These are phyloP conservation scores for Dermolepida albohirtum DNA, from an alignment of 2,888 invertebrate genomes.

Conservation along the genomic window DNA sequence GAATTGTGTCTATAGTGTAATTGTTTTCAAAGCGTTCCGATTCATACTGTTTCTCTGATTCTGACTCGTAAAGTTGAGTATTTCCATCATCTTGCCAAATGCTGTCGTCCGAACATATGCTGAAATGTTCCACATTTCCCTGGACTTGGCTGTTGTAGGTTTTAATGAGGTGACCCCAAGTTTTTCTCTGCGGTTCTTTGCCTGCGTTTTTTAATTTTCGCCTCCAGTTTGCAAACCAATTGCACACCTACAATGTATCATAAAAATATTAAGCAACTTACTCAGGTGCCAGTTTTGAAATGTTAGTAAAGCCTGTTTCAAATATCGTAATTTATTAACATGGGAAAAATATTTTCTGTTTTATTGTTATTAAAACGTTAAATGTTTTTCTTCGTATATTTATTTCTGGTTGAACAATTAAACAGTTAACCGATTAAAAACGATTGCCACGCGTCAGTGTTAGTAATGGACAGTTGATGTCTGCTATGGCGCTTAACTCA, in stretches of 20 bases:
- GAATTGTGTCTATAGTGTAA: constrained; percentile 52
- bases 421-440: no score
- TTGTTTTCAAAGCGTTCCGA: constrained; percentile 26
- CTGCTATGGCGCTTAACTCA: no score
- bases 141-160: constrained; percentile 80
- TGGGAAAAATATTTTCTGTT: no score
- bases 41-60: constrained; percentile 47
- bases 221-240: constrained; percentile 89
- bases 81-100: constrained; percentile 78
- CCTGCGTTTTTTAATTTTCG: constrained; percentile 82
- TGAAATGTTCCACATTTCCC: constrained; percentile 84
- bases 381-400: no score
- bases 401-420: no score
- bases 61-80: constrained; percentile 45
- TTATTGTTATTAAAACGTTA: no score
- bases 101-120: constrained; percentile 82
- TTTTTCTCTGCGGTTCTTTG: constrained; percentile 74
- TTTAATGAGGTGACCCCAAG: constrained; percentile 80
- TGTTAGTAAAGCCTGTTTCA: no score
- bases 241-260: constrained; percentile 70
- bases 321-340: no score
- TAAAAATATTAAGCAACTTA: no score
- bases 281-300: no score
- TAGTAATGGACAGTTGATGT: no score
- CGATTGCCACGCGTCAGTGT: no score